Conservation (phyloP, 2,113 vertebrate species). For the Carollia perspicillata region DNA sequence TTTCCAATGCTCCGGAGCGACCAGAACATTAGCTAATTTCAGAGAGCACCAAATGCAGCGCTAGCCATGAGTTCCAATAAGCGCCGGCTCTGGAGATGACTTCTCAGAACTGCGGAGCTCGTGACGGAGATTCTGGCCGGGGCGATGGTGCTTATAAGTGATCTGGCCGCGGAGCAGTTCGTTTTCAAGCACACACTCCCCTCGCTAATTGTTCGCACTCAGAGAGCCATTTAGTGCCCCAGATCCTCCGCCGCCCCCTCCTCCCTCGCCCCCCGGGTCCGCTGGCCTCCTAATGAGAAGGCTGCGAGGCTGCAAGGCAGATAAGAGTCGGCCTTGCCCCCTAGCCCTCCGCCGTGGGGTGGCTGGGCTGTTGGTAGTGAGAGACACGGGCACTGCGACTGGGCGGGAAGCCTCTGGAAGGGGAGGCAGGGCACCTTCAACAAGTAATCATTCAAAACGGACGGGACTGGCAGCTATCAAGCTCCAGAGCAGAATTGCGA, state of each 20-base stretch:
- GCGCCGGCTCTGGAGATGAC: constrained; percentile 72
- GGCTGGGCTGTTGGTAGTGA: not conserved
- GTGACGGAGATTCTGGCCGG: constrained; percentile 81
- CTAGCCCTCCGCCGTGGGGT: not conserved
- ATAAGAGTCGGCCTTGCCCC: constrained; percentile 23
- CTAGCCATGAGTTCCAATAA: constrained; percentile 82
- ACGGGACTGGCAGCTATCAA: not conserved
- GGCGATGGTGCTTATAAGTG: constrained; percentile 80
- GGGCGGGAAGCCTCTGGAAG: not conserved
- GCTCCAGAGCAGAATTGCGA: not conserved
- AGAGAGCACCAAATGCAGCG: constrained; percentile 69
- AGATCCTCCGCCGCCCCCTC: constrained; percentile 68
- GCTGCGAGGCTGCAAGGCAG: not conserved
- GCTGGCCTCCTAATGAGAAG: constrained; percentile 58
- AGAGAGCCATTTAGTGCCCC: constrained; percentile 83
- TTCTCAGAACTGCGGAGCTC: constrained; percentile 82
- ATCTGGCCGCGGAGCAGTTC: constrained; percentile 77
- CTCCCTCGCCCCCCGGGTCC: constrained; percentile 49
- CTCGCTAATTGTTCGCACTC: constrained; percentile 85
- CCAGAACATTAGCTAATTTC: constrained; percentile 80
- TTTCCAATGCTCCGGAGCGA: constrained; percentile 68
- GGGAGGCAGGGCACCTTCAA: not conserved
- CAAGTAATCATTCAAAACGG: too few species aligned
- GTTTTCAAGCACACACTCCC: constrained; percentile 83
- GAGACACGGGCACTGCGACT: not conserved